Base-by-base conservation (phyloP, 2,797 vertebrate genomes). In the Zenarchopterus dispar region DNA sequence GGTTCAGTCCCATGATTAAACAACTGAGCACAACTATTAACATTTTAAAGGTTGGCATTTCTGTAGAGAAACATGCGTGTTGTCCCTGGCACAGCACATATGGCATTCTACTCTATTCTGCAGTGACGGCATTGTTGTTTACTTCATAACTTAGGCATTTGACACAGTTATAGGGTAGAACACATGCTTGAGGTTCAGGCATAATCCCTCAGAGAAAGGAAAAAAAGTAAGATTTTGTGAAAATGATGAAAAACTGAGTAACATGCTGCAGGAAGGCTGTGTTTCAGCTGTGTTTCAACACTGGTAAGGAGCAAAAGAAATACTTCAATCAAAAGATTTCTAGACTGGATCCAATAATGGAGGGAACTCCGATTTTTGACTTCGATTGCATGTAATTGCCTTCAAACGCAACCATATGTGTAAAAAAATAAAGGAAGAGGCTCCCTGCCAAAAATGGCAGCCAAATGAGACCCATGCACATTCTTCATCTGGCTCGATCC, bases 201-300 rank as follows among this genome's bases (percentile, higher is more conserved):
- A 66, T 78, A 79, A 87, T 88, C 76, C 80, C 55, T 80, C 21
- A 45, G 70, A 77, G 70, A 73, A 53, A 48, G 53, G 28, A 22
- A 1, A 13, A 19, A 36, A 19, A 48, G 65, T 42, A 65, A 78
- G 75, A 84, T 85, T 81, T 82, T 64, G 57, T 84, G 73, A 86
- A 81, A 83, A 86, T 89, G 73, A 90, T 86, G 87, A 89, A 92
- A 91, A 90, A 67, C 49, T 0, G 51, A 64, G 89, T 70, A 89
- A 89, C 75, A 72, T 51, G 67, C 70, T 72, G 67, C 48, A 67
- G 72, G 67, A 80, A 67, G 49, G 45, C 54, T 42, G 43, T 39
- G 67, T 80, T 84, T 82, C 56, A 6, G 36, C 73, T 65, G 41
- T 43, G 62, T 87, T 87, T 88, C 81, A 78, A 70, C 79, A 68